Percentiles rank a stretch among this genome's conserved stretches.
Evolutionary conservation across 2,888 invertebrate genomes (phyloP).

Genomic region (Noctua comes): DNA sequence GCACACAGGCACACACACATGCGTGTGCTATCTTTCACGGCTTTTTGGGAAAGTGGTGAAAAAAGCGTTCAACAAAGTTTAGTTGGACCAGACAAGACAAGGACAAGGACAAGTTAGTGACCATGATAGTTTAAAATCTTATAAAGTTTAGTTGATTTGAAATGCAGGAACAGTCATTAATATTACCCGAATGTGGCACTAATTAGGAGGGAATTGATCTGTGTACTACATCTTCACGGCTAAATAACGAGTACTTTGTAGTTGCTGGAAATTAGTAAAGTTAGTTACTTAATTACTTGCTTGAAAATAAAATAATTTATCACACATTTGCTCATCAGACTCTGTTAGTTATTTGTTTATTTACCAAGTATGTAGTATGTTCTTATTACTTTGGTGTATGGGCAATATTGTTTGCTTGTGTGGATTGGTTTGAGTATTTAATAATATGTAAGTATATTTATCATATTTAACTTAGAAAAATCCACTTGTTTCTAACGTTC

Average conservation of each 20-base stretch:
- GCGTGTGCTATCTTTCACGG: not conserved
- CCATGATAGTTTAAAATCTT: too few relatives aligned
- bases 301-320: not conserved
- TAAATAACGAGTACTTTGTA: not conserved
- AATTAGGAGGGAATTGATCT: not conserved
- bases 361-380: not conserved
- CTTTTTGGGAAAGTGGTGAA: not conserved
- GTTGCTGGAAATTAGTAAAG: not conserved
- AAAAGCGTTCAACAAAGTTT: not conserved
- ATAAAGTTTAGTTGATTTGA: not conserved
- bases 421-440: not conserved
- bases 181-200: not conserved
- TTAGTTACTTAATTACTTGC: not conserved
- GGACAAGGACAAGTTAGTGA: too few relatives aligned
- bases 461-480: not conserved
- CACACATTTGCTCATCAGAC: not conserved
- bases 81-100: too few relatives aligned
- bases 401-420: not conserved
- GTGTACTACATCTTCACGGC: not conserved
- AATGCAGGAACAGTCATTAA: not conserved
- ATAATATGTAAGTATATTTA: slow-evolving; percentile 1
- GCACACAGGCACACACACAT: too few relatives aligned
- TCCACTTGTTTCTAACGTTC: not conserved
- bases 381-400: not conserved
- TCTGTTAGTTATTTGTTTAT: not conserved